Evolutionary conservation across 2,888 invertebrate genomes (phyloP), one percentile per base, ranked within the genome.

Genomic region (Hyles lineata): DNA sequence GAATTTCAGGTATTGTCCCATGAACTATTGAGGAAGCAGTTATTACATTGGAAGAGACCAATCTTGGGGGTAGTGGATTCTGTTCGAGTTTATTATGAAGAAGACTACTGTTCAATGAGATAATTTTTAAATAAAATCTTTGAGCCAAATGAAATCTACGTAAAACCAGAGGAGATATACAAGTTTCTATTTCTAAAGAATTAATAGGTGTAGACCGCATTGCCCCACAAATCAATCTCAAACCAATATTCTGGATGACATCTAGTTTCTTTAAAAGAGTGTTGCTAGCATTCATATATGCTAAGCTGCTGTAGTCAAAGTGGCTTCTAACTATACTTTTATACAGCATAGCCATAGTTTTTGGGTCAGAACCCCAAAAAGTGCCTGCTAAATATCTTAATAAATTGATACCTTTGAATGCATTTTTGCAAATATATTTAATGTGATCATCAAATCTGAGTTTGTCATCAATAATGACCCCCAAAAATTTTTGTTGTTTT

Each of bases 151-250:
- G 19, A 11, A 25, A 55, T 11, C 70, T 55, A 8, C 70, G 70
- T 58, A 70, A 19, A 11, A 8, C 9, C 32, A 70, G 21, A 29
- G 63, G 63, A n/a, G 63, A 11, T 15, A 55, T 55, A 52, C 55
- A 52, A 43, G 70, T 70, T 70, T 73, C 73, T 17, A 73, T 60
- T 70, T 74, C 71, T 50, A 74, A 43, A 5, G 73, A 70, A 63
- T 63, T 73, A 59, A 72, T 74, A 25, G 74, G 72, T 15, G 72
- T 72, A n/a, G 71, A 74, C 19, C 59, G 29, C 72, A 74, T 74
- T 29, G 71, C 74, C 19, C 74, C 74, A 69, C 70, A 63, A 52
- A 74, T 73, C 3, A 74, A 21, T 52, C 71, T 59, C 9, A 74
- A 29, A 11, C 50, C 72, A 15, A 32, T 73, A 61, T 72, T 73